These are phyloP conservation scores for Rhagophthalmus giganteus DNA, from an alignment of 2,888 invertebrate genomes.

Conservation along the genomic window DNA sequence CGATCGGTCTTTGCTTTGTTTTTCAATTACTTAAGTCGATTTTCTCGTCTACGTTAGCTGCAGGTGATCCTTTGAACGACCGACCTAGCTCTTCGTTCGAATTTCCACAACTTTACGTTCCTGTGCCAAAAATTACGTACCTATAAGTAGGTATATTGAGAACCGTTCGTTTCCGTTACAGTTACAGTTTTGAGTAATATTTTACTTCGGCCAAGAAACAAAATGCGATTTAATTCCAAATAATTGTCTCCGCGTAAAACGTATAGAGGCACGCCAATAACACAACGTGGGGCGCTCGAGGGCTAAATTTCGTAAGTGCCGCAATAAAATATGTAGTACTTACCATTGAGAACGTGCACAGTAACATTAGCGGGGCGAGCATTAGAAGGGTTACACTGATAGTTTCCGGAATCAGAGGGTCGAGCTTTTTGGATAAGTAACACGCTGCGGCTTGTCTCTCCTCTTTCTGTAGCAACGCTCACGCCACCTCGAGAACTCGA, in stretches of 20 bases:
- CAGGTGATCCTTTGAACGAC: too few species aligned
- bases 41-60: too few species aligned
- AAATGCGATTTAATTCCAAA: slow-evolving; percentile 4
- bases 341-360: slow-evolving; percentile 92
- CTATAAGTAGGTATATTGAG: too few species aligned
- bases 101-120: too few species aligned
- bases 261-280: not conserved
- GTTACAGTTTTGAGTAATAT: too few species aligned
- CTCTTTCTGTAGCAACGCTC: slow-evolving; percentile 88
- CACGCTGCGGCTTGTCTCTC: slow-evolving; percentile 87
- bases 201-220: too few species aligned
- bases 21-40: too few species aligned
- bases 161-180: too few species aligned
- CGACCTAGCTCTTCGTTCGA: too few species aligned
- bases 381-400: slow-evolving; percentile 93
- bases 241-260: slow-evolving; percentile 11
- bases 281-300: not conserved
- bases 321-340: slow-evolving; percentile 49
- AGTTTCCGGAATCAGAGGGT: slow-evolving; percentile 85
- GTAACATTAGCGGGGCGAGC: slow-evolving; percentile 88
- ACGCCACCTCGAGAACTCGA: slow-evolving; percentile 90
- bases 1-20: too few species aligned
- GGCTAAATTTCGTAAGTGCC: slow-evolving; percentile 1
- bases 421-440: slow-evolving; percentile 85
- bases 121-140: too few species aligned